A percentile compares a stretch with the other conserved stretches of the same genome.
Evolutionary conservation across 2,113 vertebrate species (phyloP).

Genomic region (Macroglossus sobrinus): DNA sequence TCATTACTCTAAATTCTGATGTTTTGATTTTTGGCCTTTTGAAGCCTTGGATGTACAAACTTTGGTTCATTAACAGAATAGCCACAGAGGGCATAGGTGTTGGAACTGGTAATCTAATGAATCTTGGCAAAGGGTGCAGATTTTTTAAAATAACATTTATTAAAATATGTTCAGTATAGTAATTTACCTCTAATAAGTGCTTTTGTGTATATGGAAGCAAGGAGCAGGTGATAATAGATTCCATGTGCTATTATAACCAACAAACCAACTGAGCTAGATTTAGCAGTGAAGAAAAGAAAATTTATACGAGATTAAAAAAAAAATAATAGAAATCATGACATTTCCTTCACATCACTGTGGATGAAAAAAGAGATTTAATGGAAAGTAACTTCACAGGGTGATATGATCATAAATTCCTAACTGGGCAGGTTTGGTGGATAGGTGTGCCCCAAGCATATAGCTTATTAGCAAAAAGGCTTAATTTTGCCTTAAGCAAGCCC

Average conservation of each 20-base stretch:
- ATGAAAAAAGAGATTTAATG: background rate
- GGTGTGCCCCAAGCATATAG: background rate
- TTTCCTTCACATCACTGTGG: background rate
- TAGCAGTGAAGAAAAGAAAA: background rate
- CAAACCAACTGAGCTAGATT: background rate
- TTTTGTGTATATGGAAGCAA: no score
- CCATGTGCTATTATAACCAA: background rate
- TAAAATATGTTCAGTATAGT: background rate
- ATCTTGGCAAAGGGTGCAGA: background rate
- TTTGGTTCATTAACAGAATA: background rate
- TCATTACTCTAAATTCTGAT: background rate
- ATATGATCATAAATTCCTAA: background rate
- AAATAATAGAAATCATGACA: background rate
- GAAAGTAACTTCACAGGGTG: background rate
- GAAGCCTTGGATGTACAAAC: background rate
- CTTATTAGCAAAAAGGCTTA: background rate
- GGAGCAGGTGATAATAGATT: background rate
- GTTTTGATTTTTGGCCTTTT: background rate
- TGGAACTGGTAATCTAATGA: background rate
- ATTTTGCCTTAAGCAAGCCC: background rate
- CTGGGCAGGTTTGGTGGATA: background rate
- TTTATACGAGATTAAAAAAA: background rate
- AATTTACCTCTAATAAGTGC: background rate
- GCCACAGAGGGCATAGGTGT: background rate
- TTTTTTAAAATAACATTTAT: background rate